Conservation (phyloP, 1,140 invertebrate species). For the Macrobrachium nipponense region DNA sequence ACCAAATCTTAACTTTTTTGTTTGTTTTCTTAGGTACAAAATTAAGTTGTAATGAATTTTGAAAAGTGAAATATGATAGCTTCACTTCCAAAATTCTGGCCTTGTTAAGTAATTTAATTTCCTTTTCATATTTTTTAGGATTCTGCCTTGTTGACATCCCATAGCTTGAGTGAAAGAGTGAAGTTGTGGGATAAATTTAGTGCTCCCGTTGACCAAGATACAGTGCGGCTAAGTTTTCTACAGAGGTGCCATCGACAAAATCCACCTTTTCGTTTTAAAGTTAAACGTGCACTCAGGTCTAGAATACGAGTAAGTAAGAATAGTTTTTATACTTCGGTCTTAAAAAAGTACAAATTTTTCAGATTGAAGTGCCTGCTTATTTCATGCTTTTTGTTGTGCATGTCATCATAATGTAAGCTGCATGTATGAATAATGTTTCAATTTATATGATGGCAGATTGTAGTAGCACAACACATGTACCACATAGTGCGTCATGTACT, state of each 20-base stretch:
- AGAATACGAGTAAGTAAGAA: conserved; percentile 67
- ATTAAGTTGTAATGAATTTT: neutral
- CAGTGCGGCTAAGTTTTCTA: conserved; percentile 86
- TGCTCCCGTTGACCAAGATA: conserved; percentile 84
- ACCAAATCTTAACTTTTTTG: too few relatives aligned
- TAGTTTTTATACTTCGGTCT: neutral
- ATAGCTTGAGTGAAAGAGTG: conserved; percentile 84
- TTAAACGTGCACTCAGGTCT: conserved; percentile 64
- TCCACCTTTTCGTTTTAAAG: conserved; percentile 79
- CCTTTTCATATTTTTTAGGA: conserved; percentile 73
- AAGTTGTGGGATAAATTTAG: conserved; percentile 86
- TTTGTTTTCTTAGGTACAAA: too few relatives aligned
- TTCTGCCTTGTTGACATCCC: conserved; percentile 82
- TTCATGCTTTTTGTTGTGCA: neutral
- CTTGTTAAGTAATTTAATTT: neutral
- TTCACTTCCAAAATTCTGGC: too few relatives aligned
- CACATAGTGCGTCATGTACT: too few relatives aligned
- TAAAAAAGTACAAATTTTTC: neutral
- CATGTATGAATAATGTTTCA: neutral
- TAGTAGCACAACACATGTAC: too few relatives aligned
- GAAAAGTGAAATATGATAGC: neutral
- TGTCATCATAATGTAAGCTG: neutral
- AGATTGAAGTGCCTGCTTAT: neutral
- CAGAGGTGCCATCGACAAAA: conserved; percentile 79
- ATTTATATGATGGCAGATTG: too few relatives aligned